phyloP scores from a whole-genome alignment of 2,888 invertebrate genomes.

The Pristionchus exspectatus region DNA sequence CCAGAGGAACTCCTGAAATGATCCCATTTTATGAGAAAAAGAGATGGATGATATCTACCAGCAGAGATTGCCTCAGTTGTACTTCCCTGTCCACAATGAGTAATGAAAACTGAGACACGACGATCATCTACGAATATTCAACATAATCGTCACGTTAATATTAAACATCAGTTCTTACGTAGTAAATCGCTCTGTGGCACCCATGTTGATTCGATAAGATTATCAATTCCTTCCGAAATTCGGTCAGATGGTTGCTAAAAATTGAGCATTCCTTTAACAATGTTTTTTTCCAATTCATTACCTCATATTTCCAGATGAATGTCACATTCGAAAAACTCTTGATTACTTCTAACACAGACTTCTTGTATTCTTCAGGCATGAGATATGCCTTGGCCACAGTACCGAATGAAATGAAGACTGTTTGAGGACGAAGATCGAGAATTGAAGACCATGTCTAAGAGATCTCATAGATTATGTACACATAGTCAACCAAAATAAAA shows the following conservation, averaged over 20 bases:
- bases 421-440: slow-evolving; percentile 17
- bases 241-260: not conserved
- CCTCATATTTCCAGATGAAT: slow-evolving; percentile 68
- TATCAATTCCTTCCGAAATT: slow-evolving; percentile 19
- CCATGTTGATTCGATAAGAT: slow-evolving; percentile 40
- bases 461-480: not conserved
- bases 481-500: too few relatives aligned
- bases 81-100: slow-evolving; percentile 64
- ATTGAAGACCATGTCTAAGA: slow-evolving; percentile 29
- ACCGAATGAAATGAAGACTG: slow-evolving; percentile 64
- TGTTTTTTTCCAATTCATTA: not conserved
- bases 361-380: slow-evolving; percentile 62
- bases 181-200: slow-evolving; percentile 37
- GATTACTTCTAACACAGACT: slow-evolving; percentile 57
- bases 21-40: not conserved
- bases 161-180: not conserved
- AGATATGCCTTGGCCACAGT: slow-evolving; percentile 62
- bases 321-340: slow-evolving; percentile 60
- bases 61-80: slow-evolving; percentile 58
- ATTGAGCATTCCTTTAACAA: not conserved
- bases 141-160: not conserved
- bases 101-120: slow-evolving; percentile 59
- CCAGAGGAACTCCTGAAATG: slow-evolving; percentile 78
- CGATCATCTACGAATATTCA: slow-evolving; percentile 56
- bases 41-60: slow-evolving; percentile 9